Conservation (phyloP, 2,888 invertebrate species). For the Leptinotarsa rubiginosa region DNA sequence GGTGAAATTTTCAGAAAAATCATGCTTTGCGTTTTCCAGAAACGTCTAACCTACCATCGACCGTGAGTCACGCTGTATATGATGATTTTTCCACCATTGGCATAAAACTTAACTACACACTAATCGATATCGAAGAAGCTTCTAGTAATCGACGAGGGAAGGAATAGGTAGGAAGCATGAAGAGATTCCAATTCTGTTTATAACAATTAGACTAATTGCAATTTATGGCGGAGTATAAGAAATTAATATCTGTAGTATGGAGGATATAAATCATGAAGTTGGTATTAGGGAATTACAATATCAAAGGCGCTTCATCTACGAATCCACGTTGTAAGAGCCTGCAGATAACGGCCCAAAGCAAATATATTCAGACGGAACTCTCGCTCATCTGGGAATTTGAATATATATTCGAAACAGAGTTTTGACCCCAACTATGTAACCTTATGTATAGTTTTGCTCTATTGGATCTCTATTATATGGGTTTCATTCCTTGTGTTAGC, state of each 20-base stretch:
- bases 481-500: constrained; percentile 16
- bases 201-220: constrained; percentile 53
- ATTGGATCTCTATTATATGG: constrained; percentile 58
- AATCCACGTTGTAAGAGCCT: constrained; percentile 62
- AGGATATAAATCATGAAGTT: constrained; percentile 65
- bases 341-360: constrained; percentile 61
- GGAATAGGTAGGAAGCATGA: constrained; percentile 12
- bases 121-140: not conserved
- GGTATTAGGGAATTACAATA: constrained; percentile 65
- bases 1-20: too few relatives aligned
- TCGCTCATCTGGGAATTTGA: constrained; percentile 65
- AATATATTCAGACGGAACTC: constrained; percentile 59
- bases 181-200: constrained; percentile 35
- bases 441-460: constrained; percentile 57
- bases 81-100: too few relatives aligned
- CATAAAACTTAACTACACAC: not conserved
- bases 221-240: constrained; percentile 52
- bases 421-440: constrained; percentile 57
- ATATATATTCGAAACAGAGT: constrained; percentile 61
- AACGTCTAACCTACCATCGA: too few relatives aligned
- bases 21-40: too few relatives aligned
- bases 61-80: too few relatives aligned
- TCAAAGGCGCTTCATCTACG: constrained; percentile 65
- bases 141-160: constrained; percentile 5
- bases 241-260: constrained; percentile 55